Evolutionary conservation across 2,113 vertebrate species (phyloP).

Genomic region (Nerophis ophidion): DNA sequence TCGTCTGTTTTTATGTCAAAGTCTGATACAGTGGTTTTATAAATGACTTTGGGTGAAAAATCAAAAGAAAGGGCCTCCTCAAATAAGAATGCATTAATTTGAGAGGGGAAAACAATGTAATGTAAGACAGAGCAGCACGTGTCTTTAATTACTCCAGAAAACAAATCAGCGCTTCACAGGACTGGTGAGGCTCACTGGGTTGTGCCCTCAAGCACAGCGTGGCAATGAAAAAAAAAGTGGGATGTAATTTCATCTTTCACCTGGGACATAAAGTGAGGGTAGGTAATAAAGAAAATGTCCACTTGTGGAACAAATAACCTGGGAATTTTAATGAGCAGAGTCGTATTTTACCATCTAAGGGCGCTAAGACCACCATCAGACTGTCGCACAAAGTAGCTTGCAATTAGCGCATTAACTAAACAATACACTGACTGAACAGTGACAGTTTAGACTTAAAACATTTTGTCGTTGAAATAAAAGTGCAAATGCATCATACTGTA

Average conservation of each 20-base stretch:
- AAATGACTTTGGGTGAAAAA: neutral
- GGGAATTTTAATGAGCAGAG: neutral
- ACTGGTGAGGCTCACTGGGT: slow-evolving; percentile 27
- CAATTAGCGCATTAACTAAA: neutral
- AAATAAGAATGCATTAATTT: too few relatives aligned
- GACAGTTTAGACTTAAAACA: too few relatives aligned
- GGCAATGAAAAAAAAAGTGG: slow-evolving; percentile 21
- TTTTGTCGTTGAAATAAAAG: too few relatives aligned
- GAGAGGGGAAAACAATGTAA: neutral
- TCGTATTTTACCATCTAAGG: too few relatives aligned
- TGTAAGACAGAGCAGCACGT: neutral
- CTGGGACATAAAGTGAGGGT: slow-evolving; percentile 12
- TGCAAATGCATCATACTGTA: too few relatives aligned
- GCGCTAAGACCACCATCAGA: neutral
- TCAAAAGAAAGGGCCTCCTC: neutral
- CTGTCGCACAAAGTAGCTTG: too few relatives aligned
- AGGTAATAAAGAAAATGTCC: neutral
- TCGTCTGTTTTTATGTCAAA: neutral
- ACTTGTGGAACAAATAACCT: neutral
- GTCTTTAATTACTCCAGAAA: slow-evolving; percentile 7
- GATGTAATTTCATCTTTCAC: slow-evolving; percentile 8
- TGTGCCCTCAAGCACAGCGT: slow-evolving; percentile 18
- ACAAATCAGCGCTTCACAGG: slow-evolving; percentile 5
- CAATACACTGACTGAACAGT: too few relatives aligned
- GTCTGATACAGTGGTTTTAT: neutral